These are phyloP conservation scores for Telmatochromis sp. DNA, from an alignment of 2,113 vertebrate species.

Conservation along the genomic window DNA sequence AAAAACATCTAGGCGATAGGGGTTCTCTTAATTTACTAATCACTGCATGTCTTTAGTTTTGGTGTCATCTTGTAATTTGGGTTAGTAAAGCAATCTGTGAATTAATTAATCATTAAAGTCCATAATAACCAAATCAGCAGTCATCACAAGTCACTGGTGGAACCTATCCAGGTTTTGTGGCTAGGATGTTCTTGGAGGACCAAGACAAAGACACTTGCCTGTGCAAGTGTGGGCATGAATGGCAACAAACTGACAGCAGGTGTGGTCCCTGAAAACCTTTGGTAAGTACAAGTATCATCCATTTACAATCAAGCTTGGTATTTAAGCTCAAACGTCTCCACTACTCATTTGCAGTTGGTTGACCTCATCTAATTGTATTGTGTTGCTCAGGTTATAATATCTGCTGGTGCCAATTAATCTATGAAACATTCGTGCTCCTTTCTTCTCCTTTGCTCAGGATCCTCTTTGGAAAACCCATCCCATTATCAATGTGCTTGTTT, in stretches of 20 bases:
- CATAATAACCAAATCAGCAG: background rate
- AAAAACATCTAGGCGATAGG: fast-evolving
- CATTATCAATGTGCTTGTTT: background rate
- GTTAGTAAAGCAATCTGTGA: background rate
- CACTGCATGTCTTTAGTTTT: background rate
- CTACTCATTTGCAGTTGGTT: background rate
- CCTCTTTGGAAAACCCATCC: background rate
- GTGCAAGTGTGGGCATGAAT: background rate
- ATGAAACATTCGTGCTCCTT: fast-evolving
- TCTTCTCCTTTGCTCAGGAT: background rate
- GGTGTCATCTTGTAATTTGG: background rate
- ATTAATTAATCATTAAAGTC: background rate
- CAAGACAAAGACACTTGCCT: background rate
- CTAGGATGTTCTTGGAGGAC: background rate
- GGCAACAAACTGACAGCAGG: fast-evolving
- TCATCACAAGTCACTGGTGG: background rate
- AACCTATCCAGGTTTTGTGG: background rate
- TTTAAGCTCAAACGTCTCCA: background rate
- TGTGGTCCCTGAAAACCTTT: background rate
- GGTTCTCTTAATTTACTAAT: background rate
- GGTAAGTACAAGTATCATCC: background rate
- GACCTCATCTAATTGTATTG: background rate
- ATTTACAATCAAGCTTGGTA: background rate
- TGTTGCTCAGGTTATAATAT: background rate
- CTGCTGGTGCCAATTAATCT: fast-evolving